Base-by-base conservation (phyloP, 2,888 invertebrate species). In the Apamea anceps region DNA sequence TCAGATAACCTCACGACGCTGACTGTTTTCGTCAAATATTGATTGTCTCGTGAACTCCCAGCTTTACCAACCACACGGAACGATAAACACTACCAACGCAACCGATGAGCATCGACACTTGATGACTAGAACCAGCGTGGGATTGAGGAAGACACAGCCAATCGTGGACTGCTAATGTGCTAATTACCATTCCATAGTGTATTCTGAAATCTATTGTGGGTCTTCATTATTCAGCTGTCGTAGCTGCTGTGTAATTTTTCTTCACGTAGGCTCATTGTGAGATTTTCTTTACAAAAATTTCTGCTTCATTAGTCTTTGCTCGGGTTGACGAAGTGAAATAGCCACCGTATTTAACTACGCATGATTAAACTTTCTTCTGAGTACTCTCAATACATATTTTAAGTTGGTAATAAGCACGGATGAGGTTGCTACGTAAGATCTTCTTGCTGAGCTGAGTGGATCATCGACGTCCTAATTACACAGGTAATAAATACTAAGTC, bases 11-110 rank as follows among this genome's bases (percentile, higher is more conserved):
- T 90, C 86, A 88, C 88, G 87, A 82, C 90, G 91, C 90, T 89
- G 92, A 93, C 91, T 91, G 90, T 90, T 93, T 94, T 93, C 91
- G 90, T 92, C 91, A 89, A 91, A 91, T 93, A 94, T 94, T 91
- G 94, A 94, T 94, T 93, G 89, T 91, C 89, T 91, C 89, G 87
- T 89, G 89, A 87, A 90, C 83, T 86, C 85, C 79, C 82, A 85
- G 81, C 71, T 83, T 68, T 85, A 84, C 89, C 81, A 79, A 85
- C 85, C 79, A 86, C 88, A 88, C 87, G 87, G 82, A 88, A 89
- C 77, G 85, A 84, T 84, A 88, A 88, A 82, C 74, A 77, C 85
- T 70, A 79, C 81, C 87, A 87, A 82, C 85, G 68, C 86, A 76
- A 79, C 77, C 79, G 83, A 85, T 84, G 85, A 87, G 78, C 80